Conservation (phyloP, 2,797 vertebrate genomes). For the Acanthornis magna region DNA sequence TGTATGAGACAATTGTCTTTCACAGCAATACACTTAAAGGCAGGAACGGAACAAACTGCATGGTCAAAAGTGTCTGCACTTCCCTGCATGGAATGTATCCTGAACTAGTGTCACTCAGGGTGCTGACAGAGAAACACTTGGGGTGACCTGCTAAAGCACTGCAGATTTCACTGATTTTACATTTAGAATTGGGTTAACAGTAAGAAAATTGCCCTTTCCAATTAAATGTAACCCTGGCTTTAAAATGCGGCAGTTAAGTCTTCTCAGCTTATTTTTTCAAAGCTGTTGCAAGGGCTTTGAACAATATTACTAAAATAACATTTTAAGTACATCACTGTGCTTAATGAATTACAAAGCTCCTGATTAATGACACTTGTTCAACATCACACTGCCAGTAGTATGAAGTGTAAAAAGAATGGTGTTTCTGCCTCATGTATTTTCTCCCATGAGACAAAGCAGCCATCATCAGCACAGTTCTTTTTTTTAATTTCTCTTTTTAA, state of each 20-base stretch:
- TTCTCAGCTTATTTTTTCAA: background rate
- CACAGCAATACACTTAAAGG: background rate
- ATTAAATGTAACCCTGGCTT: background rate
- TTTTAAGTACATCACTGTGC: constrained; percentile 56
- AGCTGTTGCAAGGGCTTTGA: constrained; percentile 44
- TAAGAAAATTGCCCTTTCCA: constrained; percentile 21
- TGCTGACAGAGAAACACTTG: background rate
- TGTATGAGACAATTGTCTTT: background rate
- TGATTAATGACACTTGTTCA: constrained; percentile 68
- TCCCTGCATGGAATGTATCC: background rate
- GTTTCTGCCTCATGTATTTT: constrained; percentile 37
- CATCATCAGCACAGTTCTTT: background rate
- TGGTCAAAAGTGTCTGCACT: fast-evolving
- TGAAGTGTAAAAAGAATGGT: constrained; percentile 18
- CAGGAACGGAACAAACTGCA: background rate
- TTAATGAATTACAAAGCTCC: constrained; percentile 66
- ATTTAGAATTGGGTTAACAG: constrained; percentile 5
- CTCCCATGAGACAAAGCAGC: background rate
- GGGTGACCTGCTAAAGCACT: background rate
- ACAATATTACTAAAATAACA: constrained; percentile 67
- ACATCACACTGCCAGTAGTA: constrained; percentile 47
- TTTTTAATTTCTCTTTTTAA: too few relatives aligned
- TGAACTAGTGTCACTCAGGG: fast-evolving
- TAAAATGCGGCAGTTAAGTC: constrained; percentile 36
- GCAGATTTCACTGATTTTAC: background rate